phyloP scores from a whole-genome alignment of 2,113 vertebrate genomes.

The Colius striatus region DNA sequence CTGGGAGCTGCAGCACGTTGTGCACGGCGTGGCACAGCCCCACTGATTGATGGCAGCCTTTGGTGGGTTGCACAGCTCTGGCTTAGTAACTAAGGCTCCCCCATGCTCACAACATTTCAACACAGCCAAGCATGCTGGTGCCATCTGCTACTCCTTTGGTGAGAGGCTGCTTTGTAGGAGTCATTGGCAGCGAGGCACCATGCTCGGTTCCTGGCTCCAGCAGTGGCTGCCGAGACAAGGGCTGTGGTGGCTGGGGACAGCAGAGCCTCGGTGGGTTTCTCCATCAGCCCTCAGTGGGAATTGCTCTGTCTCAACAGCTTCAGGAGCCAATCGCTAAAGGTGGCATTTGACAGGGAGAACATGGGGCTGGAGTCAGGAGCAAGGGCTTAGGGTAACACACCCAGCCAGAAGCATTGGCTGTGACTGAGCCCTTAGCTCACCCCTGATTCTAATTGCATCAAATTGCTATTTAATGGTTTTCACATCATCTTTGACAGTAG shows the following conservation, averaged over 20 bases:
- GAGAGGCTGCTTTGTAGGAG: neutral
- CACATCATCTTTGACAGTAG: constrained; percentile 69
- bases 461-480: constrained; percentile 71
- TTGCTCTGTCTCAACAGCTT: rapidly evolving
- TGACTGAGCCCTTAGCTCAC: constrained; percentile 55
- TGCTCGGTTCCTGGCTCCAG: neutral
- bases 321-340: rapidly evolving
- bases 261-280: neutral
- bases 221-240: neutral
- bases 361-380: neutral
- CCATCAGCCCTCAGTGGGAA: neutral
- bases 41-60: rapidly evolving
- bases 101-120: neutral
- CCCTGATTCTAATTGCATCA: constrained; percentile 11
- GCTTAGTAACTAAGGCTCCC: neutral
- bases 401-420: constrained; percentile 55
- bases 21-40: rapidly evolving
- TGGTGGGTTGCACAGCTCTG: neutral
- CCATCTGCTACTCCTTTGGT: neutral
- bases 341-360: neutral
- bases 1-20: neutral
- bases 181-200: neutral
- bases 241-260: neutral
- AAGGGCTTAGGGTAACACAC: neutral
- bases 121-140: constrained; percentile 6